phyloP scores from a whole-genome alignment of 1,140 invertebrate species.

The Stratiolaelaps scimitus region DNA sequence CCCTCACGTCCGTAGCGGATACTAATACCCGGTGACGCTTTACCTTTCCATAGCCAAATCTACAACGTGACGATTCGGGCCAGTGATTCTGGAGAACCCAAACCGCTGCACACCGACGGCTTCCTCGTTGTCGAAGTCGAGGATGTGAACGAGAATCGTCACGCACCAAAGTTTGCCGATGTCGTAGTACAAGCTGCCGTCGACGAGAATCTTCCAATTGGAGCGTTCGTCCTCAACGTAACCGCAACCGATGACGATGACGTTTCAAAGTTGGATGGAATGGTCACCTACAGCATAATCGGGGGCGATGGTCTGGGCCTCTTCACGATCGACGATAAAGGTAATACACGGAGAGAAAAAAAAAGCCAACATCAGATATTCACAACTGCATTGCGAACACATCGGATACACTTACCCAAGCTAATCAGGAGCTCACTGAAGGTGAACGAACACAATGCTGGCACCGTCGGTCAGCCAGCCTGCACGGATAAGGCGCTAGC shows the following conservation, averaged over 20 bases:
- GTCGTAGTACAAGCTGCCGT: slow-evolving; percentile 53
- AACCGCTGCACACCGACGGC: slow-evolving; percentile 54
- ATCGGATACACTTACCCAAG: no score
- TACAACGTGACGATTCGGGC: slow-evolving; percentile 72
- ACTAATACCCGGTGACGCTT: background rate
- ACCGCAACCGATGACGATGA: slow-evolving; percentile 64
- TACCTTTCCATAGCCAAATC: slow-evolving; percentile 50
- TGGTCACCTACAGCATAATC: slow-evolving; percentile 69
- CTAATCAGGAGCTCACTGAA: no score
- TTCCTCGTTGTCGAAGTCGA: slow-evolving; percentile 70
- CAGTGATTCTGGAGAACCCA: slow-evolving; percentile 56
- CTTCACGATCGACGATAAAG: slow-evolving; percentile 78
- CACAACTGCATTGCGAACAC: no score
- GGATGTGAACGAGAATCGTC: slow-evolving; percentile 81
- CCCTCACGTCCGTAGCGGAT: no score
- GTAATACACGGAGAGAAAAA: slow-evolving; percentile 46
- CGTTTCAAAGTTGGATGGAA: slow-evolving; percentile 53
- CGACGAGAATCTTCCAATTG: slow-evolving; percentile 59
- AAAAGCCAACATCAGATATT: no score
- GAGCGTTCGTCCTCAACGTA: slow-evolving; percentile 59
- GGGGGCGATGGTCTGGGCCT: slow-evolving; percentile 77
- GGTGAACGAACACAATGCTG: no score
- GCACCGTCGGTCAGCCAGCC: no score
- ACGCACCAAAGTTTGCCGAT: slow-evolving; percentile 68
- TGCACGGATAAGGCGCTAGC: no score